Conservation (phyloP, 92 coral and sea anemone species). For the Chrysogorgia sp. region DNA sequence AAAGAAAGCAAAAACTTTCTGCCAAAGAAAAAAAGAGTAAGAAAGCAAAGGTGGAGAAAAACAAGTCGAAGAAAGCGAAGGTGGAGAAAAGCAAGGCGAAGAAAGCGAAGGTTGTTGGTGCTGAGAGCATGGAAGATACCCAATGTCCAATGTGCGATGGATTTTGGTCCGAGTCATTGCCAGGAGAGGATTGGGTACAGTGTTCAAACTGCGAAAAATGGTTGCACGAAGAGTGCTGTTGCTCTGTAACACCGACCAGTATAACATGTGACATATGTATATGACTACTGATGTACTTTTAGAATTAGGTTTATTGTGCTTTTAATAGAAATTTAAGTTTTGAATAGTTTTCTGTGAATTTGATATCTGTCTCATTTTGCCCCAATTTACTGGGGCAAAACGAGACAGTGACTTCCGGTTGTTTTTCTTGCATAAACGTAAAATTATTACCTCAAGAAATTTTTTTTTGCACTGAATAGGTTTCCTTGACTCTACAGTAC, state of each 20-base stretch:
- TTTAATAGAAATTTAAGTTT: no score
- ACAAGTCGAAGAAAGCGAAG: not conserved
- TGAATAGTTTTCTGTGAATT: no score
- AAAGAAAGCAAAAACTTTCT: not conserved
- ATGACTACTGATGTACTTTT: conserved; percentile 2
- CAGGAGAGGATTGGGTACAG: no score
- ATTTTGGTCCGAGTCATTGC: no score
- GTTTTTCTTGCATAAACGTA: not conserved
- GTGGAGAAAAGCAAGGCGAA: not conserved
- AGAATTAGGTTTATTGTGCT: not conserved
- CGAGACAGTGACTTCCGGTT: no score
- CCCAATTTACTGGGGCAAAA: no score
- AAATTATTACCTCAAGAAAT: not conserved
- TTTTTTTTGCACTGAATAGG: not conserved
- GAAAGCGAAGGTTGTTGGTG: conserved; percentile 1
- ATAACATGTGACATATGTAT: conserved; percentile 14
- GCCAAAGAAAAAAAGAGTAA: not conserved
- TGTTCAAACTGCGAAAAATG: conserved; percentile 15
- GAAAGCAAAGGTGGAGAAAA: not conserved
- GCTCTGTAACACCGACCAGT: conserved; percentile 8
- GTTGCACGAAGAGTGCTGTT: conserved; percentile 38
- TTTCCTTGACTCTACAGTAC: not conserved
- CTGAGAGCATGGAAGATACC: not conserved
- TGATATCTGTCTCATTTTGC: no score
- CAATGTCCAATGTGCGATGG: conserved; percentile 23